phyloP scores from a whole-genome alignment of 2,888 invertebrate genomes.

The Lasioglossum calceatum region DNA sequence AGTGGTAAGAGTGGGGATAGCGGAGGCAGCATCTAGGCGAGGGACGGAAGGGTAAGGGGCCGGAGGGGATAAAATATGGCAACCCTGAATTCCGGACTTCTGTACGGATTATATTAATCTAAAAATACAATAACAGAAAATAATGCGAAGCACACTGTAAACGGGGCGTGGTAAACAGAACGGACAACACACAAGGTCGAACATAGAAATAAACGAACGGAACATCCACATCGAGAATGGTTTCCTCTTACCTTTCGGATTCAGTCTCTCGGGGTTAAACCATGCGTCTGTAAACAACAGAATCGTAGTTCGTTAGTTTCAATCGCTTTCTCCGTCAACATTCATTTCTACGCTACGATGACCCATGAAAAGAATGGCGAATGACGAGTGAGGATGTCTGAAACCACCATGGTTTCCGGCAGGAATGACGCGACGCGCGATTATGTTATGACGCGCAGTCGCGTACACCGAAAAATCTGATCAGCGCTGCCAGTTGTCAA shows the following conservation, averaged over 20 bases:
- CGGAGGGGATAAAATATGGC: too few relatives aligned
- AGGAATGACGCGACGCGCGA: neutral
- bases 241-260: conserved; percentile 93
- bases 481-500: neutral
- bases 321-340: conserved; percentile 36
- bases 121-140: neutral
- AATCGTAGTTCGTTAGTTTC: conserved; percentile 78
- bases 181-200: conserved; percentile 12
- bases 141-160: neutral
- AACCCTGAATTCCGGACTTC: too few relatives aligned
- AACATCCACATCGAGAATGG: conserved; percentile 43
- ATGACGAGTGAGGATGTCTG: neutral
- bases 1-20: too few relatives aligned
- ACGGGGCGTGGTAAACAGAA: neutral
- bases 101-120: too few relatives aligned
- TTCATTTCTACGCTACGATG: conserved; percentile 49
- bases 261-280: conserved; percentile 96
- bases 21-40: too few relatives aligned
- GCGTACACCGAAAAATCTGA: neutral
- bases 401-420: neutral
- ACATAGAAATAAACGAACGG: conserved; percentile 35
- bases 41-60: too few relatives aligned
- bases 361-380: conserved; percentile 17
- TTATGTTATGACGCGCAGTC: too few relatives aligned
- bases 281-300: conserved; percentile 94